Base-by-base conservation (phyloP, 2,113 vertebrate species). In the Pseudorhombus dupliciocellatus region DNA sequence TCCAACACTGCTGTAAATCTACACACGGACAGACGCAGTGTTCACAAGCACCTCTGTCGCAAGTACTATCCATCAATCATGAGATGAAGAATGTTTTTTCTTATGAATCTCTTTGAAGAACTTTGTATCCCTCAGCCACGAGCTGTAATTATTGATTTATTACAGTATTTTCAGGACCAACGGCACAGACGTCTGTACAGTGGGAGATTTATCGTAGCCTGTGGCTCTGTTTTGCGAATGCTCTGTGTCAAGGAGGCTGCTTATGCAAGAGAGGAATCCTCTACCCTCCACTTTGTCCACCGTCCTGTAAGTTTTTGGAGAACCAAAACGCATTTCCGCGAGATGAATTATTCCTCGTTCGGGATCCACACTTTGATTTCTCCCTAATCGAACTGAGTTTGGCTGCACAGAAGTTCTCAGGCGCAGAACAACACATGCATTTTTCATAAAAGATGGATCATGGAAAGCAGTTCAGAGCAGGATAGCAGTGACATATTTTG, bases 391-490 rank as follows among this genome's bases (percentile, higher is more conserved):
- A 86, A 84, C 59, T 64, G 76, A 84, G 79, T 79, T 71, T 44
- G 77, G 74, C 65, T 56, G 68, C 20, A 12, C 56, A n/a, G 40
- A 84, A 66, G 54, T 84, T 86, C 68, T 71, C 68, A 54, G 65
- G 78, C 69, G 50, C 79, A 75, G 56, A 58, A 66, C 78, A 82
- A 68, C 79, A 60, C 79, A 84, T 86, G 61, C 75, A 85, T 89
- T 74, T 88, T 86, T 90, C 73, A 87, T 87, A 73, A 83, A 77
- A 83, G 71, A 63, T 52, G n/a, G 75, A 82, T 88, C 76, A 64
- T 78, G 67, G 81, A 68, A 71, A 75, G 80, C 73, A 46, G 68
- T 79, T 77, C 4, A 2, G 54, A 70, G 64, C 9, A 16, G 59
- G 69, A 85, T 50, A 58, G 67, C 15, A 2, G 80, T 82, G 89